Base-by-base conservation (phyloP, 2,888 invertebrate genomes). In the Cephus nigrinus region DNA sequence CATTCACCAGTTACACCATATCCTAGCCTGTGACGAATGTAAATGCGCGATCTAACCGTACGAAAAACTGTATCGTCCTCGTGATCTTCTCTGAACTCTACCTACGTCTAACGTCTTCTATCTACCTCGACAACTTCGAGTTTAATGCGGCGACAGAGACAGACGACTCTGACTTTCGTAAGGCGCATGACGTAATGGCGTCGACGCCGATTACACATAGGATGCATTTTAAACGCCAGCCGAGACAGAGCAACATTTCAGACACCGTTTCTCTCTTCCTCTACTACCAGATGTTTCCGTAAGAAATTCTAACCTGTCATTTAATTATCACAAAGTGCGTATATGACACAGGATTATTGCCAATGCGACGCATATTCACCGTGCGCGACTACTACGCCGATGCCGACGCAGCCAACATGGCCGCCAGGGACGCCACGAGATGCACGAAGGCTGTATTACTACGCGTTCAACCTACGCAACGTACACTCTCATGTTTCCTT, bases 151-250 rank as follows among this genome's bases (percentile, higher is more conserved):
- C 55, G 23, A 55, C 55, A 55, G 23, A 55, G 55, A 55, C 23
- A 55, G 55, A 55, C 55, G 23, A 23, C 55, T 23, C 55, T 55
- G 55, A 77, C 82, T 86, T 86, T 84, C 80, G 84, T 84, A 88
- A 88, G 88, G 88, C 88, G 88, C 88, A 88, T 88, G 88, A 88
- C 88, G 88, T 88, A 86, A 88, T 88, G 88, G 88, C 88, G 88
- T 78, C 82, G 83, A 83, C 35, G 36, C 31, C 30, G n/a, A 34
- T 74, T 73, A 73, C 12, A 73, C 30, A 23, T 9, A 2, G 55
- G 55, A 55, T 55, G 23, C 55, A 55, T 55, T 55, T 55, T 55
- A 55, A 55, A 55, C 55, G 55, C 2, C 55, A 55, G 23, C 23
- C 23, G 23, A 15, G 23, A 55, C 2, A 23, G 9, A 55, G 23